Percentiles rank a stretch among this genome's conserved stretches.
phyloP scores from a whole-genome alignment of 2,113 vertebrate species.

The Cheilinus undulatus region DNA sequence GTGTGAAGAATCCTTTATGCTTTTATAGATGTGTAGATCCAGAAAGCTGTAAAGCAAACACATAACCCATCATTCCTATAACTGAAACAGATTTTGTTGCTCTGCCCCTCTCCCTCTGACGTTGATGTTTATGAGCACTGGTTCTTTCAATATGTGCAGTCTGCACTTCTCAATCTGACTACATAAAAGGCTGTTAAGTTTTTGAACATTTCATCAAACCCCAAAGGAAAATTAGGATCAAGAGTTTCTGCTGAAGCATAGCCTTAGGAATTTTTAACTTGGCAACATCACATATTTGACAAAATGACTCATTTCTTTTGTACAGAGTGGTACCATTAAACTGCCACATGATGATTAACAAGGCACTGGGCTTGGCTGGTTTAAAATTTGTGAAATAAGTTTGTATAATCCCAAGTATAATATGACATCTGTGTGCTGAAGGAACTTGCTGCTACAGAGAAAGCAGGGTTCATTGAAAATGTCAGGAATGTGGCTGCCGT shows the following conservation, averaged over 20 bases:
- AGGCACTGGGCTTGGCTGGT: conserved; percentile 13
- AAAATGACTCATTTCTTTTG: conserved; percentile 12
- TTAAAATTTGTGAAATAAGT: not conserved
- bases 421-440: conserved; percentile 16
- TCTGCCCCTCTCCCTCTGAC: not conserved
- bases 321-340: conserved; percentile 18
- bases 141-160: not conserved
- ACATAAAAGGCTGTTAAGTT: not conserved
- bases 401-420: conserved; percentile 12
- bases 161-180: conserved; percentile 22
- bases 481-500: conserved; percentile 51
- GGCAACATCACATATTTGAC: conserved; percentile 12
- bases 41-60: not conserved
- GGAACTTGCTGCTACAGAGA: conserved; percentile 28
- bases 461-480: conserved; percentile 45
- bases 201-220: conserved; percentile 12
- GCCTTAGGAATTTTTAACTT: conserved; percentile 1
- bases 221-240: conserved; percentile 19
- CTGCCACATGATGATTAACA: conserved; percentile 21
- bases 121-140: not conserved
- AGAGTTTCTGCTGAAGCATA: conserved; percentile 3
- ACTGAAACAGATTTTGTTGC: not conserved
- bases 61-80: not conserved
- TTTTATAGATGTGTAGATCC: not conserved
- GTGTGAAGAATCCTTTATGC: not conserved